These are phyloP conservation scores for Pagetopsis macropterus DNA, from an alignment of 2,797 vertebrate species.

Conservation along the genomic window DNA sequence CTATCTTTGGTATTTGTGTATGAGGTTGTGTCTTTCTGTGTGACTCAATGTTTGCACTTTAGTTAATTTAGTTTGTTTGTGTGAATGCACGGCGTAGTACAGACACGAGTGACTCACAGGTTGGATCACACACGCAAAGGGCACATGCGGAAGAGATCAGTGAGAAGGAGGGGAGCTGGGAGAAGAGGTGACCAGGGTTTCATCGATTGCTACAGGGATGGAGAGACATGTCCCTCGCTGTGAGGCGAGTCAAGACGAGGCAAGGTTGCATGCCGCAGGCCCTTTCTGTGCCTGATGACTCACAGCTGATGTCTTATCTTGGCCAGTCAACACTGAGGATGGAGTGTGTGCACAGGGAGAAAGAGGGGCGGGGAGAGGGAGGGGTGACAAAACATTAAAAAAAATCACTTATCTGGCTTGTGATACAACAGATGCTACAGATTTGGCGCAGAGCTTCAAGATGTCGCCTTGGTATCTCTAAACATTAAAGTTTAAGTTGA, in stretches of 20 bases:
- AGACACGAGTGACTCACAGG: conserved; percentile 65
- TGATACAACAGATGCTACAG: conserved; percentile 59
- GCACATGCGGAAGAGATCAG: conserved; percentile 46
- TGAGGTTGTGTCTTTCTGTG: conserved; percentile 5
- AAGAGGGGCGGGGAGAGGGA: conserved; percentile 27
- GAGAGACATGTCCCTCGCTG: conserved; percentile 62
- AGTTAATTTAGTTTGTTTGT: conserved; percentile 46
- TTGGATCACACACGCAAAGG: conserved; percentile 41
- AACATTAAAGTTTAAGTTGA: conserved; percentile 35
- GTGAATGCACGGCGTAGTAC: conserved; percentile 22
- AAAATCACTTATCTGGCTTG: conserved; percentile 47
- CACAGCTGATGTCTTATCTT: conserved; percentile 78
- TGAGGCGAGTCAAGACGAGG: conserved; percentile 67
- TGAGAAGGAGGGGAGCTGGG: conserved; percentile 36
- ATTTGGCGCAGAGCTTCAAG: conserved; percentile 37
- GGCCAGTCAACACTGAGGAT: conserved; percentile 65
- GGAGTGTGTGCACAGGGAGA: conserved; percentile 51
- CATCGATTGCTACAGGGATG: conserved; percentile 71
- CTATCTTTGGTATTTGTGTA: conserved; percentile 17
- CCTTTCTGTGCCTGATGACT: conserved; percentile 75
- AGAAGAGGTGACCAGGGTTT: conserved; percentile 66
- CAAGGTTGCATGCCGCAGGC: conserved; percentile 59
- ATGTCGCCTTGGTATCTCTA: conserved; percentile 14
- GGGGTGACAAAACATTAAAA: conserved; percentile 8
- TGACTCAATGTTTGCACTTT: conserved; percentile 44